A percentile compares a stretch with the other conserved stretches of the same genome.
Evolutionary conservation across 2,113 vertebrate genomes (phyloP).

Genomic region (Trochalopteron elliotii): DNA sequence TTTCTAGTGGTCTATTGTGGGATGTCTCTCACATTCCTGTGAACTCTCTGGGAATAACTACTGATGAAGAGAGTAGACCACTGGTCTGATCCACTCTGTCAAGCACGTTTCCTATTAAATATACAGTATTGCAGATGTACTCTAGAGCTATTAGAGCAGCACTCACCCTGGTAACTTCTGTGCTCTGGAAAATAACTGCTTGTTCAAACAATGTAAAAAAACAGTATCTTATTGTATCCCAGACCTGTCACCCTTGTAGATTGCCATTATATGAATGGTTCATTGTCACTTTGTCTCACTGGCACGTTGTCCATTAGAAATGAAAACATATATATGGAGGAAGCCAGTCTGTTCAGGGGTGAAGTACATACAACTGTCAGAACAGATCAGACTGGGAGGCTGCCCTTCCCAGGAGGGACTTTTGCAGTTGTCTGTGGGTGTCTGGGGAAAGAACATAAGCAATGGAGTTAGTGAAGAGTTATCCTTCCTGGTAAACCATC

Average conservation of each 20-base stretch:
- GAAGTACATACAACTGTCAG: not conserved
- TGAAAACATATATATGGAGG: not conserved
- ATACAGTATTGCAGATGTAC: not conserved
- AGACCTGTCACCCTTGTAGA: not conserved
- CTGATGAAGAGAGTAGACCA: not conserved
- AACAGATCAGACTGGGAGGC: not conserved
- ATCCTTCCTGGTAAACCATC: not conserved
- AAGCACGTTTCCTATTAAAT: constrained; percentile 12
- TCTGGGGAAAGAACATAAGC: not conserved
- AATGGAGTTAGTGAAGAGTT: not conserved
- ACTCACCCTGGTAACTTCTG: not conserved
- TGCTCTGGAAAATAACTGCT: not conserved
- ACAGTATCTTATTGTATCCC: not conserved
- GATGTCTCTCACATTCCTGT: not conserved
- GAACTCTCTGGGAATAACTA: not conserved
- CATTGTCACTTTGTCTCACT: not conserved
- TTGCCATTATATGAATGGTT: not conserved
- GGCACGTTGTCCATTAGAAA: not conserved
- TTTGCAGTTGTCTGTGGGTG: not conserved
- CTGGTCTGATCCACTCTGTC: not conserved
- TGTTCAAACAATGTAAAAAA: not conserved
- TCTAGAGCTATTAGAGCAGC: not conserved
- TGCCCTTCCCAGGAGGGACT: not conserved
- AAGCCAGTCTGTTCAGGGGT: not conserved
- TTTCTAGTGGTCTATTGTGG: not conserved